Percentiles rank a stretch among this genome's conserved stretches.
These are phyloP conservation scores for Microtus oregoni DNA, from an alignment of 2,113 vertebrate species.

Conservation along the genomic window DNA sequence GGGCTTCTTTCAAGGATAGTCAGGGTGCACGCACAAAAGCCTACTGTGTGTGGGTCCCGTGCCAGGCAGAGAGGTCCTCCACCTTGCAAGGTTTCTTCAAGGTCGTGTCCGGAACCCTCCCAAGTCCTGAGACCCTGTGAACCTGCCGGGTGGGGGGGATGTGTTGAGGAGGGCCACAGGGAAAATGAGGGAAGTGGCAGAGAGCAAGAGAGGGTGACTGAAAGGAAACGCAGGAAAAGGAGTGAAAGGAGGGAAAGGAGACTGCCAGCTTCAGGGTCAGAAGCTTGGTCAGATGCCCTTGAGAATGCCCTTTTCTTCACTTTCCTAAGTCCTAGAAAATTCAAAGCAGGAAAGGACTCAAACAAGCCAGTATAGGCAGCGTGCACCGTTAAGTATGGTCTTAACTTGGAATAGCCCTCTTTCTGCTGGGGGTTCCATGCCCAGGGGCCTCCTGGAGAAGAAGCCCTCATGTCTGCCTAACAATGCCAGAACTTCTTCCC, in stretches of 20 bases:
- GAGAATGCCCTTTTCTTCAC: background rate
- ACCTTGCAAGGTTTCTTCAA: slow-evolving; percentile 44
- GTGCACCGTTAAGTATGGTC: fast-evolving
- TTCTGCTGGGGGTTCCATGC: background rate
- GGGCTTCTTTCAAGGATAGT: background rate
- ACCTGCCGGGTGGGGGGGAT: background rate
- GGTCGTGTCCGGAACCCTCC: slow-evolving; percentile 32
- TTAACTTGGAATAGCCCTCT: fast-evolving
- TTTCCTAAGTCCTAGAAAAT: background rate
- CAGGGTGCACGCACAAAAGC: background rate
- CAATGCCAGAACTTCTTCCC: background rate
- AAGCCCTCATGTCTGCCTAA: background rate
- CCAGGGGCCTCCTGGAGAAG: background rate
- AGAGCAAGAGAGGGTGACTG: background rate
- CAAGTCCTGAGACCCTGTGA: background rate
- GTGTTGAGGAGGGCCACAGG: background rate
- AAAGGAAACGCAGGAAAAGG: background rate
- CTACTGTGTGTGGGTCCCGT: slow-evolving; percentile 61
- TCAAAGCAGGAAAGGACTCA: background rate
- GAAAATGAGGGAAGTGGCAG: background rate
- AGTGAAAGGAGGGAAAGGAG: no score
- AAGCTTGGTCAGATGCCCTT: slow-evolving; percentile 26
- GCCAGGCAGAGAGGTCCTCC: background rate
- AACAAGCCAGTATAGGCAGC: background rate
- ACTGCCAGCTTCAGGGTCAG: slow-evolving; percentile 50